Percentiles rank a stretch among this genome's conserved stretches.
These are phyloP conservation scores for Coregonus sp. DNA, from an alignment of 2,797 vertebrate species.

Conservation along the genomic window DNA sequence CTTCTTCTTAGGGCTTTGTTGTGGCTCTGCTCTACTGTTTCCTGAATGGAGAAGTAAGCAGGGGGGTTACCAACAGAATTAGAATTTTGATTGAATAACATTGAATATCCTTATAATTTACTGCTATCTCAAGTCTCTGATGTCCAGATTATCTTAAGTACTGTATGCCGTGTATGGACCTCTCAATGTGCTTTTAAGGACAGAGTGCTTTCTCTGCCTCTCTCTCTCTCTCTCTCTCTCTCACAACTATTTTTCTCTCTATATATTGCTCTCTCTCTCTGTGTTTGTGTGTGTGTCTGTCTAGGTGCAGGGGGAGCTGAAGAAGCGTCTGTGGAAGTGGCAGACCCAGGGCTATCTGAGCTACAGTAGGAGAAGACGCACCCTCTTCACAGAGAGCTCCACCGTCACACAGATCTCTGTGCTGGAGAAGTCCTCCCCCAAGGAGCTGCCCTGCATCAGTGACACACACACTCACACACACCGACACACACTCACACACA, in stretches of 20 bases:
- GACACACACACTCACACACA: conserved; percentile 27
- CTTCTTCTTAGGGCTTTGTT: conserved; percentile 78
- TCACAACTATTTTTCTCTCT: neutral
- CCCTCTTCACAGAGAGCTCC: conserved; percentile 66
- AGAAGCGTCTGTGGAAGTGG: conserved; percentile 82
- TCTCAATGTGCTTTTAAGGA: neutral
- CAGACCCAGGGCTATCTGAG: conserved; percentile 78
- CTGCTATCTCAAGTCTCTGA: too few species aligned
- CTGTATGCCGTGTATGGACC: neutral
- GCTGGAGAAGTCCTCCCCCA: conserved; percentile 78
- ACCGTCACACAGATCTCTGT: conserved; percentile 79
- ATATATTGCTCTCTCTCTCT: neutral
- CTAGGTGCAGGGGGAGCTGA: conserved; percentile 84
- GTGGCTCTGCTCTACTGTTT: conserved; percentile 90
- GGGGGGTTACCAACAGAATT: neutral
- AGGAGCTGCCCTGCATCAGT: conserved; percentile 55
- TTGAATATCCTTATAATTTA: too few species aligned
- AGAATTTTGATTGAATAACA: too few species aligned
- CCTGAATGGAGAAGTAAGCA: conserved; percentile 84
- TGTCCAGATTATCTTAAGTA: too few species aligned
- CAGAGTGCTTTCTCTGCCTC: too few species aligned
- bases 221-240: neutral
- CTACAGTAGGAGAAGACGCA: conserved; percentile 69
- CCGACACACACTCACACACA: neutral
- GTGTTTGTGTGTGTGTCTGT: conserved; percentile 7